Conservation (phyloP, 2,888 invertebrate species). For the Anaspis maculata region DNA sequence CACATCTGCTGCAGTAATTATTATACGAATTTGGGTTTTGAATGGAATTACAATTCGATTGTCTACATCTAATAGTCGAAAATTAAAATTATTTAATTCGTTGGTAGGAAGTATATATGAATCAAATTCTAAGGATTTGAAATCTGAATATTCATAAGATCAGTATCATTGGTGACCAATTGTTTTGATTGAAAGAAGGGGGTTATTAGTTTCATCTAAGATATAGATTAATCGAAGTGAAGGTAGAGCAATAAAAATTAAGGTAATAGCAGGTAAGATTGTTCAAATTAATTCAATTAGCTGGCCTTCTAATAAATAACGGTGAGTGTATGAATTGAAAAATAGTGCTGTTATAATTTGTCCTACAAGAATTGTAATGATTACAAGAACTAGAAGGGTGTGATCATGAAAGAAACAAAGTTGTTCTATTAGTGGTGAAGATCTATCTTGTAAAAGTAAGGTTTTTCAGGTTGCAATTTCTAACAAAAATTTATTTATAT, state of each 20-base stretch:
- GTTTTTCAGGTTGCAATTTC: constrained; percentile 53
- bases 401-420: constrained; percentile 57
- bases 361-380: constrained; percentile 53
- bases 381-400: constrained; percentile 51
- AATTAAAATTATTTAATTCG: constrained; percentile 39
- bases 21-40: constrained; percentile 55
- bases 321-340: constrained; percentile 51
- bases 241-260: constrained; percentile 56
- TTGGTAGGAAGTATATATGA: constrained; percentile 52
- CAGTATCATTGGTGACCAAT: constrained; percentile 50
- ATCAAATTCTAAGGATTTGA: constrained; percentile 49
- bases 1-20: constrained; percentile 57
- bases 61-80: constrained; percentile 57
- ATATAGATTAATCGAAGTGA: constrained; percentile 53
- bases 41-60: constrained; percentile 52
- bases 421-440: constrained; percentile 58
- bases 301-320: constrained; percentile 51
- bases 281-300: constrained; percentile 59
- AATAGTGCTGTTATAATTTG: constrained; percentile 50
- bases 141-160: constrained; percentile 57
- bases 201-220: constrained; percentile 54
- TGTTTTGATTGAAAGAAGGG: constrained; percentile 50
- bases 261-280: constrained; percentile 50
- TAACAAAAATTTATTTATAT: constrained; percentile 57
- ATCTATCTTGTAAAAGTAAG: constrained; percentile 51